Evolutionary conservation across 2,888 invertebrate species (phyloP).

Genomic region (Chorisops tibialis): DNA sequence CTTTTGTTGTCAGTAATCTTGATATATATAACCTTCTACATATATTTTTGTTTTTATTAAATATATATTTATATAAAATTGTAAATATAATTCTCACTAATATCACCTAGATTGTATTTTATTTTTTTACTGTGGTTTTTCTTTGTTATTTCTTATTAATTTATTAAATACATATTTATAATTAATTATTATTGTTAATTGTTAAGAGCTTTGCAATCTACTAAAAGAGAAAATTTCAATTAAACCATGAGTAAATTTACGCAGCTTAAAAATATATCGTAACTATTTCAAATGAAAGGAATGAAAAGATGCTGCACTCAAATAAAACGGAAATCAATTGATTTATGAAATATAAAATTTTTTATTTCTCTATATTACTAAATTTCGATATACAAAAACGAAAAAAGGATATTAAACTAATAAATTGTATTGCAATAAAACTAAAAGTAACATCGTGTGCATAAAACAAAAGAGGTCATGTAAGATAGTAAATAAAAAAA

Average conservation of each 20-base stretch:
- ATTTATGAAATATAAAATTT: slow-evolving; percentile 24
- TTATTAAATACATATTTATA: background rate
- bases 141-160: slow-evolving; percentile 10
- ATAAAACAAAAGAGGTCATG: no score
- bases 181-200: background rate
- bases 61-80: slow-evolving; percentile 12
- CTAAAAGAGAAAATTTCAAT: background rate
- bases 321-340: background rate
- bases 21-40: background rate
- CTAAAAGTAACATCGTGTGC: background rate
- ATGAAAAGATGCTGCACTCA: no score
- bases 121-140: slow-evolving; percentile 2
- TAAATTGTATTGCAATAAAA: slow-evolving; percentile 10
- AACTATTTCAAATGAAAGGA: no score
- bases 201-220: background rate
- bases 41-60: background rate
- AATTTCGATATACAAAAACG: slow-evolving; percentile 20
- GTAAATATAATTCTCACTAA: slow-evolving; percentile 31
- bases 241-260: background rate
- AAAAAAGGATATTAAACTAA: slow-evolving; percentile 19
- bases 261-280: no score
- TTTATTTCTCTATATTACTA: slow-evolving; percentile 8
- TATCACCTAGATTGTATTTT: slow-evolving; percentile 29
- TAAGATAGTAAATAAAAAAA: background rate
- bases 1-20: background rate